Base-by-base conservation (phyloP, 2,113 vertebrate genomes). In the Prinia subflava region DNA sequence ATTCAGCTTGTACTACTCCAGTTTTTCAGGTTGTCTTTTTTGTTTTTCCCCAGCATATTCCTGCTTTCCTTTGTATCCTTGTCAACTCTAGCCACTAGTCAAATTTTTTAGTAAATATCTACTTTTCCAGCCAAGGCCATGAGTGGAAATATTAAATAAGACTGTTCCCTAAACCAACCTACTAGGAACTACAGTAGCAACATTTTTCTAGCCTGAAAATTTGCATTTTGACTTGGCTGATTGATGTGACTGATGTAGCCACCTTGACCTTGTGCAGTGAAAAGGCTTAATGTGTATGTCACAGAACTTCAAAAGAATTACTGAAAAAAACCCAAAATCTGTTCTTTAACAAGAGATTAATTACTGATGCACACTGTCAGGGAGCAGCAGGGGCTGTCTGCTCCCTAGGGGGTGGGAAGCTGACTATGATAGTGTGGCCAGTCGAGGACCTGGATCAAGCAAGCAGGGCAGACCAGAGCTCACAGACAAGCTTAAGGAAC, bases 371-470 rank as follows among this genome's bases (percentile, higher is more conserved):
- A 35, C 0, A 1, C 21, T 82, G 42, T 28, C 49, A 67, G 35
- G 23, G 41, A 75, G 37, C 33, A 71, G 68, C 44, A 87, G 67
- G 49, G 57, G 7, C 59, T 91, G 46, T 15, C 50, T 56, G 41
- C 35, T 89, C 35, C n/a, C 5, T 30, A 15, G 37, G 22, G 22
- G 3, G 1, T 49, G 33, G 35, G 55, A 63, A 87, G 11, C 41
- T 6, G 4, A n/a, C 9, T 1, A 0, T 42, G 35, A 37, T 13
- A 24, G 5, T 19, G 14, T 16, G 24, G 31, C 13, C 49, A 67
- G 11, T 2, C 0, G 0, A 42, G 11, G 25, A 21, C 25, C 10
- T 14, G 4, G 42, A 74, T 46, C n/a, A 85, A 60, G 17, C 15
- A 88, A 70, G 31, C 6, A 9, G 22, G 56, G 19, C 24, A 82